phyloP scores from a whole-genome alignment of 2,888 invertebrate species.

The Iphiclides podalirius region DNA sequence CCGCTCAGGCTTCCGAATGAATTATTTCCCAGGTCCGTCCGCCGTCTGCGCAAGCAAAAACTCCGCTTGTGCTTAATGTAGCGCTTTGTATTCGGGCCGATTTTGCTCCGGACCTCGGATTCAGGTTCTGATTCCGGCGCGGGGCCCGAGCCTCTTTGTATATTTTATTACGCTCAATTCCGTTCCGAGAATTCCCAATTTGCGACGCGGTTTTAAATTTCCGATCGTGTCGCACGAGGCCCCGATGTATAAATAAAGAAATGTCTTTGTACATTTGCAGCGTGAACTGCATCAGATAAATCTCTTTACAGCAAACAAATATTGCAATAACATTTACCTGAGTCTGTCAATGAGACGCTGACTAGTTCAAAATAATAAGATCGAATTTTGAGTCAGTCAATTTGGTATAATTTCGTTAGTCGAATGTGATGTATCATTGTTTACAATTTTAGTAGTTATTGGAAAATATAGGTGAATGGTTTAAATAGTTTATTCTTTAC shows the following conservation, averaged over 20 bases:
- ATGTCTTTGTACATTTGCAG: constrained; percentile 2
- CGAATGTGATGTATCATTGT: too few species aligned
- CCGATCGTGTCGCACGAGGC: constrained; percentile 7
- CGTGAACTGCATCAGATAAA: background rate
- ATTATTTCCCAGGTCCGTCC: background rate
- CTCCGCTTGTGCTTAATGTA: constrained; percentile 3
- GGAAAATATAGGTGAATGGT: too few species aligned
- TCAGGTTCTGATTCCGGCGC: background rate
- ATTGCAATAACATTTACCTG: too few species aligned
- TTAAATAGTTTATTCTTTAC: too few species aligned
- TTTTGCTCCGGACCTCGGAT: background rate
- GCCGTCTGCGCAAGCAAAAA: background rate
- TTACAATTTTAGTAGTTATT: too few species aligned
- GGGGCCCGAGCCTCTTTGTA: constrained; percentile 25
- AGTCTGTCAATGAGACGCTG: too few species aligned
- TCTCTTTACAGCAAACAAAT: too few species aligned
- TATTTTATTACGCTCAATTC: constrained; percentile 29
- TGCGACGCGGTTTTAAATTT: constrained; percentile 18
- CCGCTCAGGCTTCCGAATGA: background rate
- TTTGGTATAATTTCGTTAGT: too few species aligned
- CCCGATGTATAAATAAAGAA: constrained; percentile 6
- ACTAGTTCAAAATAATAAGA: too few species aligned
- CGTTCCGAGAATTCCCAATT: constrained; percentile 30
- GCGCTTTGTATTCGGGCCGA: constrained; percentile 6
- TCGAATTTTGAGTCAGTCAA: too few species aligned